Evolutionary conservation across 1,140 invertebrate genomes (phyloP), one percentile per base, ranked within the genome.

Genomic region (Psix sp.): DNA sequence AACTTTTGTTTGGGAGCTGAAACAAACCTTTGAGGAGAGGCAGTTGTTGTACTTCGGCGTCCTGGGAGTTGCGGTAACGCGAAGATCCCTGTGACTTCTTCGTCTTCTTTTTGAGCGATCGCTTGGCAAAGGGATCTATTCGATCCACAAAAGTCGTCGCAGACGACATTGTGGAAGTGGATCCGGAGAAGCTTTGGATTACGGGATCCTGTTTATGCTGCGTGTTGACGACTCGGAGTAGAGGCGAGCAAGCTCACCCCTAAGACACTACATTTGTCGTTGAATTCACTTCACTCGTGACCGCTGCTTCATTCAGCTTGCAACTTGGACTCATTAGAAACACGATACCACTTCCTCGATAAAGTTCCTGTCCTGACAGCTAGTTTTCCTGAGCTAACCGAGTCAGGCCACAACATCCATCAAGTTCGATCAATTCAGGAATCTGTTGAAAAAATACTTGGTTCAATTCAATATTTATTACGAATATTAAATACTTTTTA

Each of bases 41-140:
- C 83, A 96, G 89, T 78, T 93, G 92, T 85, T 95, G 94, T 39
- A 96, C 88, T 85, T 96, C 95, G 74, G 95, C 93, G 86, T 96
- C 95, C 86, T 94, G 94, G 52, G 93, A 94, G 84, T 95, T 95
- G 79, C 94, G 90, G 85, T 96, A 97, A 56, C 95, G 89, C 21
- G 95, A 96, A 62, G 95, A 96, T 71, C 95, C 95, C 88, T 96
- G 95, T 80, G 94, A 95, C 87, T 95, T 95, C 88, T 95, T 96
- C 74, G 94, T 94, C 86, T 96, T 96, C 90, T 96, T 96, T 89
- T 96, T 96, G 71, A 96, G 87, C 74, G 94, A 96, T 81, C 94
- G 90, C 90, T 96, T 96, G 71, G 94, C 94, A 87, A 96, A 96
- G 76, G 95, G 95, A 90, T 97, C 95, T 90, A 97, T 96, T 87